Evolutionary conservation across 2,113 vertebrate genomes (phyloP).

Genomic region (Pseudorhombus dupliciocellatus): DNA sequence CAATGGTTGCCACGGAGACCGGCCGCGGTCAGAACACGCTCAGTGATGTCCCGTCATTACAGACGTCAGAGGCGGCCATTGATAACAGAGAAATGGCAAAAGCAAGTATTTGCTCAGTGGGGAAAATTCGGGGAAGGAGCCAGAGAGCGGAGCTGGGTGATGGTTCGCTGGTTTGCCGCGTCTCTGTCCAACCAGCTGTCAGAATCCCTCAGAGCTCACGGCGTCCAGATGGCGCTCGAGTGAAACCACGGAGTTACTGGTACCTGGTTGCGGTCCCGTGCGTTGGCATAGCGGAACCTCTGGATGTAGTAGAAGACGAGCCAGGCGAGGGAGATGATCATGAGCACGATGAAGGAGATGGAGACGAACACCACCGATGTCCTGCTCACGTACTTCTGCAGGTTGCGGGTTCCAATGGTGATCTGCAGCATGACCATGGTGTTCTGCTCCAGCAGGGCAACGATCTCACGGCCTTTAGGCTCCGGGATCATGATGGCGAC

Average conservation of each 20-base stretch:
- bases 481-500: constrained; percentile 98
- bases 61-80: constrained; percentile 34
- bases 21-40: constrained; percentile 18
- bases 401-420: constrained; percentile 94
- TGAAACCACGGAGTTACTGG: constrained; percentile 39
- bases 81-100: constrained; percentile 23
- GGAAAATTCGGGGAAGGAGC: not conserved
- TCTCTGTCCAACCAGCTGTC: constrained; percentile 47
- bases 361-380: constrained; percentile 98
- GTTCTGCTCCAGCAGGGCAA: constrained; percentile 88
- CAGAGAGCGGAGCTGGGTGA: constrained; percentile 22
- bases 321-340: constrained; percentile 99
- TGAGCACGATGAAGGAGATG: constrained; percentile 99
- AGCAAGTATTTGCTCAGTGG: constrained; percentile 33
- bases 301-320: constrained; percentile 99
- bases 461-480: constrained; percentile 92
- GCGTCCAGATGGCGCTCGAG: constrained; percentile 26
- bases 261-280: constrained; percentile 97
- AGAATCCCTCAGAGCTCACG: constrained; percentile 32
- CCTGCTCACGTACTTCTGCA: constrained; percentile 98
- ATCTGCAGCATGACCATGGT: constrained; percentile 90
- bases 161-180: constrained; percentile 49
- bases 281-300: constrained; percentile 96
- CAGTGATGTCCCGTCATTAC: not conserved
- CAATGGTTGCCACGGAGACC: constrained; percentile 16